Evolutionary conservation across 2,888 invertebrate species (phyloP).

Genomic region (Epsilonema sp.): DNA sequence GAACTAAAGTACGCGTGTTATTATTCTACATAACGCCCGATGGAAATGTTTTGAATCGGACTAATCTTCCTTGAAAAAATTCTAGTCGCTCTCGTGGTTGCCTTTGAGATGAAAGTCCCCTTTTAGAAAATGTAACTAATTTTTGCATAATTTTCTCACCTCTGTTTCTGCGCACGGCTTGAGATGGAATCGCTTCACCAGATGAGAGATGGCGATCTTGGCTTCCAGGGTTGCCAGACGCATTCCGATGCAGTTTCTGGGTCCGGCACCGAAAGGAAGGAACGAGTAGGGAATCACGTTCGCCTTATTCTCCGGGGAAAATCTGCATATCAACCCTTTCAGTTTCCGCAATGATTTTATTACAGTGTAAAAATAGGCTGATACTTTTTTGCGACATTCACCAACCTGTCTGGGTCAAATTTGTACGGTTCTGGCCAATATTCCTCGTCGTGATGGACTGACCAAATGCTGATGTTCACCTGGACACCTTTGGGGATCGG

Average conservation of each 20-base stretch:
- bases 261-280: neutral
- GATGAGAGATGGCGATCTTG: neutral
- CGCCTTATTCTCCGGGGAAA: neutral
- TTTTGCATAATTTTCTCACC: too few relatives aligned
- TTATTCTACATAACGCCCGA: too few relatives aligned
- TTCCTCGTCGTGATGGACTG: neutral
- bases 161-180: neutral
- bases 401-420: neutral
- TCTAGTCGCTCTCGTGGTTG: too few relatives aligned
- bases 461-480: neutral
- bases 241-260: neutral
- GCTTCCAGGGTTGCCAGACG: neutral
- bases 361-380: too few relatives aligned
- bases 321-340: too few relatives aligned
- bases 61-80: too few relatives aligned
- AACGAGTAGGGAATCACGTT: neutral
- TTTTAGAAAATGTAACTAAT: too few relatives aligned
- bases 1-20: too few relatives aligned
- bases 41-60: too few relatives aligned
- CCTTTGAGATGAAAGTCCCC: too few relatives aligned
- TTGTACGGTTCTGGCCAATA: neutral
- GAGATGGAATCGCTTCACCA: neutral
- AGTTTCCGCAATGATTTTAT: too few relatives aligned
- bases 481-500: neutral
- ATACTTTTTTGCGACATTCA: neutral